Conservation (phyloP, 2,888 invertebrate genomes). For the Notodonta ziczac region DNA sequence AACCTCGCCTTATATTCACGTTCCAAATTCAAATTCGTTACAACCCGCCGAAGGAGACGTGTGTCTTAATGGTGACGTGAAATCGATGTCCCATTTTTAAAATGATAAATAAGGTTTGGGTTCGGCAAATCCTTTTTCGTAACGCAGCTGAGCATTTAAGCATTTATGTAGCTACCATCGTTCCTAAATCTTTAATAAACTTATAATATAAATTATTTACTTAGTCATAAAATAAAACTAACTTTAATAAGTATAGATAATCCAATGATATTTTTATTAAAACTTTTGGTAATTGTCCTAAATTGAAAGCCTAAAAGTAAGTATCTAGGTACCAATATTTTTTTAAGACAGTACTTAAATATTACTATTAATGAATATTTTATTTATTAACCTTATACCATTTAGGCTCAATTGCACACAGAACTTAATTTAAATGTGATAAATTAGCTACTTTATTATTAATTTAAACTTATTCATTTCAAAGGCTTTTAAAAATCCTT, state of each 20-base stretch:
- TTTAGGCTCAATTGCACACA: slow-evolving; percentile 34
- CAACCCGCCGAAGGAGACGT: slow-evolving; percentile 46
- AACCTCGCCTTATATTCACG: slow-evolving; percentile 62
- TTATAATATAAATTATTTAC: too few species aligned
- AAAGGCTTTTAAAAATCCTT: not conserved
- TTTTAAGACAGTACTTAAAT: slow-evolving; percentile 14
- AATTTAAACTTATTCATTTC: not conserved
- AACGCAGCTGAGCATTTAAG: too few species aligned
- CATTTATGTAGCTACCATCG: too few species aligned
- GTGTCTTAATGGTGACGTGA: slow-evolving; percentile 57
- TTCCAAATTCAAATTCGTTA: slow-evolving; percentile 62
- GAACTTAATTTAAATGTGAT: not conserved
- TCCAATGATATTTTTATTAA: slow-evolving; percentile 48
- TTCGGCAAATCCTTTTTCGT: too few species aligned
- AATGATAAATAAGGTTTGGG: not conserved
- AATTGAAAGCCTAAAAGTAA: slow-evolving; percentile 44
- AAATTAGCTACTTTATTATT: not conserved
- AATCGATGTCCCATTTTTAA: slow-evolving; percentile 38
- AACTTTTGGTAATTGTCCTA: slow-evolving; percentile 37
- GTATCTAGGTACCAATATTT: too few species aligned
- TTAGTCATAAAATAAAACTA: slow-evolving; percentile 18
- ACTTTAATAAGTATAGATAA: slow-evolving; percentile 4
- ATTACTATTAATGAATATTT: slow-evolving; percentile 4
- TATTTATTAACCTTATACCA: slow-evolving; percentile 10
- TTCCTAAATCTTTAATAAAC: too few species aligned